These are phyloP conservation scores for Bos indicus DNA, from an alignment of 2,113 vertebrate species.

Conservation along the genomic window DNA sequence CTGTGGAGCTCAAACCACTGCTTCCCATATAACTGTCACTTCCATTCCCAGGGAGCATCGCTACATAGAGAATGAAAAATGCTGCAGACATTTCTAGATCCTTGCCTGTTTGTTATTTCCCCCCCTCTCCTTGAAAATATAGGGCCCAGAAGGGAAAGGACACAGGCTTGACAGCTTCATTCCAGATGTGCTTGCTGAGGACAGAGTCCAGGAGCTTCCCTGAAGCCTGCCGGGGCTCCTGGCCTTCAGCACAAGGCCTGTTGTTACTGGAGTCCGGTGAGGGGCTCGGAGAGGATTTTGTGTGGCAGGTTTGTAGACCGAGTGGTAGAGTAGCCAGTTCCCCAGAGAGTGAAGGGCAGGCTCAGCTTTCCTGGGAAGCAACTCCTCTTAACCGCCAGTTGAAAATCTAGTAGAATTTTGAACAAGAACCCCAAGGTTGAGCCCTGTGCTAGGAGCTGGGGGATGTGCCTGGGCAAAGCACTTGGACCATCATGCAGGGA, in stretches of 20 bases:
- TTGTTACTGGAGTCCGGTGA: not conserved
- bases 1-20: not conserved
- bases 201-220: not conserved
- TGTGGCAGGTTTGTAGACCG: not conserved
- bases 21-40: conserved; percentile 4
- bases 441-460: conserved; percentile 16
- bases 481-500: not conserved
- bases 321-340: not conserved
- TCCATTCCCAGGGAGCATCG: not conserved
- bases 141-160: not conserved
- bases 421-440: not conserved
- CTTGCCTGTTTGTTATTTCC: not conserved
- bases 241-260: not conserved
- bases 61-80: conserved; percentile 10
- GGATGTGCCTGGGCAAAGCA: not conserved
- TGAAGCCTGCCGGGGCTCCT: not conserved
- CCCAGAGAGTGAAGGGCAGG: not conserved
- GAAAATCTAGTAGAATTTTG: conserved; percentile 24
- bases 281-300: not conserved
- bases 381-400: not conserved
- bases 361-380: conserved; percentile 26
- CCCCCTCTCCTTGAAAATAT: not conserved
- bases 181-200: not conserved
- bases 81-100: not conserved
- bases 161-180: not conserved